Conservation (phyloP, 1,140 invertebrate species). For the Dryas iulia region DNA sequence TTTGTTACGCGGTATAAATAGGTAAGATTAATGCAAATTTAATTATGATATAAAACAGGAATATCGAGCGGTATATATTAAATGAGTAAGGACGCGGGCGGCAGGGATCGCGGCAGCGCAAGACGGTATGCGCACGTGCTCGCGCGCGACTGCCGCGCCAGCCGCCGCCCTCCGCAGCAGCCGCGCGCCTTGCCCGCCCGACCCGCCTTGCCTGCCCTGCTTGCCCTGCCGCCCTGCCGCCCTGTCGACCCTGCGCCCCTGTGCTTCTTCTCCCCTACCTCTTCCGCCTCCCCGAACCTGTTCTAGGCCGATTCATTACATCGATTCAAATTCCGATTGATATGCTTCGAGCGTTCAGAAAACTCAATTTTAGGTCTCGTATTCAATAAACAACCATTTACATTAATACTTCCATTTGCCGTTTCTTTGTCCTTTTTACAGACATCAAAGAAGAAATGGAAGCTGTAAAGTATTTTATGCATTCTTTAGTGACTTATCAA, state of each 20-base stretch:
- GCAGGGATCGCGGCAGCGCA: constrained; percentile 48
- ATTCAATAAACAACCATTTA: background rate
- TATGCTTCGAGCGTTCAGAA: constrained; percentile 30
- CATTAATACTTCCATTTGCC: background rate
- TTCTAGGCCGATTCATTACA: constrained; percentile 40
- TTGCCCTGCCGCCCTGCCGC: constrained; percentile 33
- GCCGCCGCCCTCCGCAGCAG: constrained; percentile 48
- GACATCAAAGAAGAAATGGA: background rate
- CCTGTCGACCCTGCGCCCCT: constrained; percentile 21
- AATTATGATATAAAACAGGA: constrained; percentile 36
- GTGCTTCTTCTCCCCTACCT: background rate
- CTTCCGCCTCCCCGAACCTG: constrained; percentile 17
- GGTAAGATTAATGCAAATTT: constrained; percentile 10
- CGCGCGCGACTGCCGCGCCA: constrained; percentile 71
- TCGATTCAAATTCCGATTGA: constrained; percentile 37
- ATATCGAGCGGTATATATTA: constrained; percentile 57
- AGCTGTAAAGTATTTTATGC: no score
- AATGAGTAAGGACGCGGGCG: constrained; percentile 49
- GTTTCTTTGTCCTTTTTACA: background rate
- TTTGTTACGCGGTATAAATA: background rate
- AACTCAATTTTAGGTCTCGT: constrained; percentile 17
- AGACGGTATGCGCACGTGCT: constrained; percentile 69
- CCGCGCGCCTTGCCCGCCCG: constrained; percentile 44
- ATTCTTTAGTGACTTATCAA: no score
- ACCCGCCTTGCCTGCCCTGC: constrained; percentile 36